Evolutionary conservation across 2,888 invertebrate genomes (phyloP).

Genomic region (Choristoneura rosaceana): DNA sequence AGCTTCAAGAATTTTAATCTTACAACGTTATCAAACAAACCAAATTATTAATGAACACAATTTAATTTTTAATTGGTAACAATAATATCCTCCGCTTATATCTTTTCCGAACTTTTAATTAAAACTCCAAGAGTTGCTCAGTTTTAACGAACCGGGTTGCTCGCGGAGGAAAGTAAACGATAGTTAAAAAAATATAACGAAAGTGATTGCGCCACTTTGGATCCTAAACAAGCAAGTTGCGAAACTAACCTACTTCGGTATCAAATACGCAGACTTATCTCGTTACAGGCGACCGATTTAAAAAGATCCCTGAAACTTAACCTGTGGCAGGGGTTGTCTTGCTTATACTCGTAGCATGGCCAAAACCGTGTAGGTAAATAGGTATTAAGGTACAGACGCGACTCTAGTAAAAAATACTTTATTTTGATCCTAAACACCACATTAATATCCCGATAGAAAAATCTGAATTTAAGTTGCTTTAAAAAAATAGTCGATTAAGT

Average conservation of each 20-base stretch:
- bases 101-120: constrained; percentile 59
- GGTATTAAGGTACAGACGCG: too few species aligned
- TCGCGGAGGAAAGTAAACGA: constrained; percentile 41
- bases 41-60: constrained; percentile 22
- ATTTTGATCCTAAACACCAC: too few species aligned
- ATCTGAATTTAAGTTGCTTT: too few species aligned
- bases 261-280: constrained; percentile 39
- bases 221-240: constrained; percentile 21
- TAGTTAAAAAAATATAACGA: constrained; percentile 35
- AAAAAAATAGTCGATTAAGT: too few species aligned
- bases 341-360: background rate
- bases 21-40: background rate
- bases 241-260: constrained; percentile 43
- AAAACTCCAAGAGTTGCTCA: constrained; percentile 50
- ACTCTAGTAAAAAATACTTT: too few species aligned
- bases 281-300: constrained; percentile 25
- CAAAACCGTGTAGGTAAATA: too few species aligned
- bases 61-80: constrained; percentile 31
- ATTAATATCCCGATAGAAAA: too few species aligned
- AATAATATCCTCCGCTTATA: constrained; percentile 44
- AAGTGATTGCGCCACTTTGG: constrained; percentile 1
- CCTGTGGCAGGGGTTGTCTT: constrained; percentile 3
- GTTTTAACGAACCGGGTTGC: constrained; percentile 49
- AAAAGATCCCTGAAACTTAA: constrained; percentile 20
- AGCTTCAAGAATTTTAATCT: background rate